phyloP scores from a whole-genome alignment of 2,113 vertebrate genomes.

The Archocentrus centrarchus region DNA sequence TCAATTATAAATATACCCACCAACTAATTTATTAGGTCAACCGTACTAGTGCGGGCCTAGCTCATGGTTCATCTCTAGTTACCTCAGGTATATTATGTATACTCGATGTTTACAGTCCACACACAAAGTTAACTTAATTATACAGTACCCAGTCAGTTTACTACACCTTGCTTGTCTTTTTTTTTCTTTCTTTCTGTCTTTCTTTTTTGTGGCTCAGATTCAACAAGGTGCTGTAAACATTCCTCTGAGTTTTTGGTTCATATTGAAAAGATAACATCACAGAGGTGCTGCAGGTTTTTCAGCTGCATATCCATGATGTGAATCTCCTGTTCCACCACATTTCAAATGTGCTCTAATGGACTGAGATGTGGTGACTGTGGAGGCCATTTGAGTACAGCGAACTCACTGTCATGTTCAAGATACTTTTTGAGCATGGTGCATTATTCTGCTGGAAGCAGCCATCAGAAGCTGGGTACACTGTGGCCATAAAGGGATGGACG shows the following conservation, averaged over 20 bases:
- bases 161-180: fast-evolving
- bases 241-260: background rate
- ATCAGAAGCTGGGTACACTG: background rate
- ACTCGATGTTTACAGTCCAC: background rate
- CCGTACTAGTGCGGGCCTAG: background rate
- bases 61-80: background rate
- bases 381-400: background rate
- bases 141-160: fast-evolving
- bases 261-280: background rate
- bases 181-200: fast-evolving
- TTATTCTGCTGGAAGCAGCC: background rate
- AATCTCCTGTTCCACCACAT: background rate
- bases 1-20: background rate
- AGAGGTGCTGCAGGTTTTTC: background rate
- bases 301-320: background rate
- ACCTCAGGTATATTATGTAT: background rate
- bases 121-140: background rate
- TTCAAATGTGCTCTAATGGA: background rate
- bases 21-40: background rate
- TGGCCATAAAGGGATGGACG: background rate
- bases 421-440: background rate
- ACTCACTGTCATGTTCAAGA: background rate
- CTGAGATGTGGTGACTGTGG: background rate
- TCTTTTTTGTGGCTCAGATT: background rate
- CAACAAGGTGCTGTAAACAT: background rate